Evolutionary conservation across 2,797 vertebrate species (phyloP).

Genomic region (Esox masquinongy): DNA sequence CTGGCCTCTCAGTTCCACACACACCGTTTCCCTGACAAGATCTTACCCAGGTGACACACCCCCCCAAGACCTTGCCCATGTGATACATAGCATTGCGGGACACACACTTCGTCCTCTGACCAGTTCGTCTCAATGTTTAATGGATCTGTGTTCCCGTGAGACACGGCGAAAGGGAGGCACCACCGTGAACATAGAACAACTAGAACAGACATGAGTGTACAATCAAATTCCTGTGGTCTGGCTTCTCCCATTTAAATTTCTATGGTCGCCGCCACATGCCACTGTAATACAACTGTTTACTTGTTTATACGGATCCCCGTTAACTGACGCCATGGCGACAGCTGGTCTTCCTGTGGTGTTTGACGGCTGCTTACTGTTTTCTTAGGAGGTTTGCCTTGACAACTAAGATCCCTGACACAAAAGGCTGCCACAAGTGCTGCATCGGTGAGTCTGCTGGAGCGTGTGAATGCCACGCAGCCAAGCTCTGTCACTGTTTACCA

Average conservation of each 20-base stretch:
- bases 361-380: slow-evolving; percentile 46
- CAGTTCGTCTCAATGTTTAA: background rate
- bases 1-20: slow-evolving; percentile 95
- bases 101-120: background rate
- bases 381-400: slow-evolving; percentile 95
- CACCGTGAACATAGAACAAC: background rate
- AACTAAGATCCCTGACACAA: slow-evolving; percentile 97
- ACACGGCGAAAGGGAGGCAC: background rate
- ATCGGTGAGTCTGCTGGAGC: slow-evolving; percentile 81
- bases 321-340: slow-evolving; percentile 31
- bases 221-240: slow-evolving; percentile 69
- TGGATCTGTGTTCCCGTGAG: background rate
- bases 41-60: slow-evolving; percentile 80
- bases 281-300: background rate
- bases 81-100: slow-evolving; percentile 42
- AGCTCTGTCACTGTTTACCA: no score
- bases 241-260: slow-evolving; percentile 49
- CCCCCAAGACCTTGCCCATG: slow-evolving; percentile 82
- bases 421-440: slow-evolving; percentile 99
- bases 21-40: slow-evolving; percentile 94
- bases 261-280: background rate
- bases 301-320: no score
- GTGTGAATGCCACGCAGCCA: background rate
- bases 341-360: slow-evolving; percentile 24
- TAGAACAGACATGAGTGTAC: background rate